Evolutionary conservation across 2,888 invertebrate species (phyloP).

Genomic region (Lithophane semibrunnea): DNA sequence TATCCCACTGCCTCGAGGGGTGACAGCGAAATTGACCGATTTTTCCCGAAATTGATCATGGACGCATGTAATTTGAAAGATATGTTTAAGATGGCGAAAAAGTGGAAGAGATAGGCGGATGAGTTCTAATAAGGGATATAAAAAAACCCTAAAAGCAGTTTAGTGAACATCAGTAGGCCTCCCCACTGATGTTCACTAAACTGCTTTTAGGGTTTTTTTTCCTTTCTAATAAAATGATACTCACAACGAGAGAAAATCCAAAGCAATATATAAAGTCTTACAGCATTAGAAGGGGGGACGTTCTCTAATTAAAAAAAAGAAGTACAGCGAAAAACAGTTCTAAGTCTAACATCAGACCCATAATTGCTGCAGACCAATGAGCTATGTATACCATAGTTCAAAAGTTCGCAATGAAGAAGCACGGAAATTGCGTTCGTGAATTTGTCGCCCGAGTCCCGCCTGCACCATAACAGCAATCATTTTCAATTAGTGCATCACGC

Average conservation of each 20-base stretch:
- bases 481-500: conserved; percentile 17
- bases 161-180: neutral
- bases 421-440: conserved; percentile 2
- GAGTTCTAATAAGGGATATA: neutral
- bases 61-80: neutral
- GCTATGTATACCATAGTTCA: conserved; percentile 36
- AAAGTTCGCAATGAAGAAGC: conserved; percentile 18
- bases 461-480: conserved; percentile 15
- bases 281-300: no score
- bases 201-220: no score
- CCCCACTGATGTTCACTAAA: no score
- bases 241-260: neutral
- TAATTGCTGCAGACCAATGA: conserved; percentile 2
- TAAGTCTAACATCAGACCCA: neutral
- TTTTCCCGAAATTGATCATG: neutral
- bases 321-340: neutral
- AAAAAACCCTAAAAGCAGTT: neutral
- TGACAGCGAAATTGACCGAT: neutral
- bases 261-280: neutral
- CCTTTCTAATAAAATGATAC: neutral
- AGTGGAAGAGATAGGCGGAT: neutral
- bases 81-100: neutral
- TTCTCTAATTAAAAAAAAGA: neutral
- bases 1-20: neutral
- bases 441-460: conserved; percentile 1